A percentile compares a stretch with the other conserved stretches of the same genome.
phyloP scores from a whole-genome alignment of 2,113 vertebrate species.

The Halcyon senegalensis region DNA sequence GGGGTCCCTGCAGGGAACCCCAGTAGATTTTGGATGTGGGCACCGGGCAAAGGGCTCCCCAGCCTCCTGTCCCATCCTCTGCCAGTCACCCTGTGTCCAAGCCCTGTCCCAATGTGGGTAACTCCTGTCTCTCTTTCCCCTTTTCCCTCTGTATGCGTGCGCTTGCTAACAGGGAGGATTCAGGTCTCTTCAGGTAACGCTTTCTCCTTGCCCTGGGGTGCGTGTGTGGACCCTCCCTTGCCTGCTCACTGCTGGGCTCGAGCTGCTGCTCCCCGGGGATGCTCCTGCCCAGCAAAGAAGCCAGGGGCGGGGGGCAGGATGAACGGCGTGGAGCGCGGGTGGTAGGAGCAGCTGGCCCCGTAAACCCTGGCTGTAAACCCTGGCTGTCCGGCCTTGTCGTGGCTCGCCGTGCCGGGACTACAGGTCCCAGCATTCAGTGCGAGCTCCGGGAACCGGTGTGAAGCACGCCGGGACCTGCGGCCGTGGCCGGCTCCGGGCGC shows the following conservation, averaged over 20 bases:
- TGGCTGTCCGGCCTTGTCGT: accelerated
- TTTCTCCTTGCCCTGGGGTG: slow-evolving; percentile 46
- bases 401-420: background rate
- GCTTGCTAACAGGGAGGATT: slow-evolving; percentile 95
- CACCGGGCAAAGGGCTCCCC: background rate
- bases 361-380: background rate
- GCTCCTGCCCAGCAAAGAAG: background rate
- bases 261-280: background rate
- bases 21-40: background rate
- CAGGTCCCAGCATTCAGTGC: slow-evolving; percentile 46
- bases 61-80: background rate
- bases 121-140: slow-evolving; percentile 75
- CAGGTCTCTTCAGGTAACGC: slow-evolving; percentile 96
- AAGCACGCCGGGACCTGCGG: slow-evolving; percentile 14
- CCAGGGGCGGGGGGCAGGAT: background rate
- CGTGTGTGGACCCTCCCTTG: background rate
- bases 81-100: background rate
- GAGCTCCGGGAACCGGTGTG: background rate
- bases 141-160: slow-evolving; percentile 73
- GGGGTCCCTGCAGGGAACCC: background rate
- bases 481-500: background rate
- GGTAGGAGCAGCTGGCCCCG: background rate
- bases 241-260: background rate
- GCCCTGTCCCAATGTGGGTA: slow-evolving; percentile 56
- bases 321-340: accelerated